Conservation (phyloP, 2,888 invertebrate genomes). For the Agonopterix subpropinquella region DNA sequence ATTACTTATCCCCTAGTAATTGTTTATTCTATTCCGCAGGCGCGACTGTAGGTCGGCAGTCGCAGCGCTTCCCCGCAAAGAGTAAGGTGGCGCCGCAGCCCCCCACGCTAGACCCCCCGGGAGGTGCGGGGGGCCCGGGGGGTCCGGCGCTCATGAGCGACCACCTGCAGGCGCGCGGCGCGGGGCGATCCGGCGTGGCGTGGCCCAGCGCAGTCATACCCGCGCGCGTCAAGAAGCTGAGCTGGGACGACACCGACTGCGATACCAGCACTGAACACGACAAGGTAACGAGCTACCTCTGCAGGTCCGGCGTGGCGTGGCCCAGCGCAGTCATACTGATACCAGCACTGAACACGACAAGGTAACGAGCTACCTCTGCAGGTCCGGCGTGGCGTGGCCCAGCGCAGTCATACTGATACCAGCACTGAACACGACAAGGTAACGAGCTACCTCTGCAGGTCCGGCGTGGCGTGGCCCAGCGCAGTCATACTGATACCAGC, state of each 20-base stretch:
- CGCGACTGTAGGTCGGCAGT: conserved; percentile 24
- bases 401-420: too few species aligned
- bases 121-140: conserved; percentile 29
- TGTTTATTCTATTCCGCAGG: conserved; percentile 6
- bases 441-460: too few species aligned
- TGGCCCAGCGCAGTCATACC: conserved; percentile 84
- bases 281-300: conserved; percentile 8
- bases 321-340: too few species aligned
- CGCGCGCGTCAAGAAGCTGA: conserved; percentile 84
- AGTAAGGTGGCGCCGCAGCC: conserved; percentile 53
- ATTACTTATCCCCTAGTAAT: too few species aligned
- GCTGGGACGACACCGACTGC: conserved; percentile 74
- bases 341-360: too few species aligned
- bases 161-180: conserved; percentile 44
- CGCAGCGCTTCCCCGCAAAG: conserved; percentile 31
- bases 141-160: conserved; percentile 49
- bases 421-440: too few species aligned
- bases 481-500: too few species aligned
- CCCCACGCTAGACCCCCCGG: conserved; percentile 30
- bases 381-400: too few species aligned
- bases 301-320: too few species aligned
- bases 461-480: too few species aligned
- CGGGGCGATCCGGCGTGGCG: conserved; percentile 63
- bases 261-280: conserved; percentile 6
- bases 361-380: too few species aligned